Percentiles rank a stretch among this genome's conserved stretches.
phyloP scores from a whole-genome alignment of 2,113 vertebrate species.

The Pelusios castaneus region DNA sequence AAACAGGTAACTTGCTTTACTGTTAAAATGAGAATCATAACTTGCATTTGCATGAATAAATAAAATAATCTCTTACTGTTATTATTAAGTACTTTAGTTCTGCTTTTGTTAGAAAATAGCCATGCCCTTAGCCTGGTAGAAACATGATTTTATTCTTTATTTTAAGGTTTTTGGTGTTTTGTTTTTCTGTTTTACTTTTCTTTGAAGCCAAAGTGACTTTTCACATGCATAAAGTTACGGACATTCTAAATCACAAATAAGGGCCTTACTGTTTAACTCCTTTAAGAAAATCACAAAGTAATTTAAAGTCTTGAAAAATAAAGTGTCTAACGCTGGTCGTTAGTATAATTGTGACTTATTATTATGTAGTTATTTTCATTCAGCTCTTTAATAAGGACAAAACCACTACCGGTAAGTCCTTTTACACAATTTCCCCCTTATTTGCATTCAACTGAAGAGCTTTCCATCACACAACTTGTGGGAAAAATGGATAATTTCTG shows the following conservation, averaged over 20 bases:
- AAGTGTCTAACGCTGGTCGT: slow-evolving; percentile 21
- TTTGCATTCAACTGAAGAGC: slow-evolving; percentile 47
- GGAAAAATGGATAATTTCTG: slow-evolving; percentile 59
- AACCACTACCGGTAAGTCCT: background rate
- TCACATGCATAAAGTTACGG: background rate
- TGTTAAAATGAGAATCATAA: background rate
- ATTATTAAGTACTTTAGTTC: background rate
- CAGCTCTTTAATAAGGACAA: slow-evolving; percentile 42
- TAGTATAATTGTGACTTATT: slow-evolving; percentile 40
- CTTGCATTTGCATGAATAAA: background rate
- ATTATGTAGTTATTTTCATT: slow-evolving; percentile 10
- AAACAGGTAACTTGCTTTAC: background rate
- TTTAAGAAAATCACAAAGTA: slow-evolving; percentile 1
- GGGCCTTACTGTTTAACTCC: background rate
- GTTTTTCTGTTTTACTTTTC: background rate
- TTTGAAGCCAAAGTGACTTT: background rate
- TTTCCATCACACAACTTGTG: slow-evolving; percentile 51
- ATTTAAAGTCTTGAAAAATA: slow-evolving; percentile 47
- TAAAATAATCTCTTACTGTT: background rate
- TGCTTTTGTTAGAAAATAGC: background rate
- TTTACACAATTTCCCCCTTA: slow-evolving; percentile 48
- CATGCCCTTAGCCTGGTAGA: background rate
- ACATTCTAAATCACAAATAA: background rate
- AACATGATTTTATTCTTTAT: background rate
- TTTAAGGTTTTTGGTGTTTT: accelerated